These are phyloP conservation scores for Epizoanthus ramosus DNA, from an alignment of 92 coral and sea anemone species.

Conservation along the genomic window DNA sequence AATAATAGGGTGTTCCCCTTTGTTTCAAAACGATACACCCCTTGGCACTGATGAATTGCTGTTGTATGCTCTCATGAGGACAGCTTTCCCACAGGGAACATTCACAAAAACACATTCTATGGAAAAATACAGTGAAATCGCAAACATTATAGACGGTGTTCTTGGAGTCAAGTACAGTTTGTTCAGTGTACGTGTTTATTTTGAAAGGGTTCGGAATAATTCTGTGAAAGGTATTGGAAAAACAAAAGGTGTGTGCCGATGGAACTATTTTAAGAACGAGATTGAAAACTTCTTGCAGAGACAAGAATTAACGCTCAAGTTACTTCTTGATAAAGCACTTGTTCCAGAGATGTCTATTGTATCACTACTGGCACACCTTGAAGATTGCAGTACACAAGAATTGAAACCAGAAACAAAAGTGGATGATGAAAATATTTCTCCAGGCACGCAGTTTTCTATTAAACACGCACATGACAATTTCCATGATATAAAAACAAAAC, in stretches of 20 bases:
- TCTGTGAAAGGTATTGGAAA: constrained; percentile 44
- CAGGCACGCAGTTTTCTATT: background rate
- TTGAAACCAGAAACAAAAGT: constrained; percentile 21
- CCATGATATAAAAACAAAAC: background rate
- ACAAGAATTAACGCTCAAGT: constrained; percentile 6
- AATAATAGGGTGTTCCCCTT: constrained; percentile 17
- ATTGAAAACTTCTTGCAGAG: constrained; percentile 7
- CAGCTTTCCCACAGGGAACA: constrained; percentile 21
- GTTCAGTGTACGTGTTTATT: constrained; percentile 36
- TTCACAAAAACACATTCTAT: constrained; percentile 27
- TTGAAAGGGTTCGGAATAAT: constrained; percentile 34
- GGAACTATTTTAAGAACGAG: constrained; percentile 28
- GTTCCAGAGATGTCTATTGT: constrained; percentile 15
- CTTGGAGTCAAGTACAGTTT: constrained; percentile 33
- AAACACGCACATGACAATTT: too few species aligned
- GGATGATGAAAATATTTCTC: constrained; percentile 3
- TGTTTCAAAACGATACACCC: constrained; percentile 21
- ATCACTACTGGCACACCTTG: constrained; percentile 13
- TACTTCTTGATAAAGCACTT: constrained; percentile 17
- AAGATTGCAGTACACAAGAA: constrained; percentile 7
- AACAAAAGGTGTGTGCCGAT: constrained; percentile 43
- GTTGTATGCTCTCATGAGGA: constrained; percentile 40
- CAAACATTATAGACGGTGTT: constrained; percentile 22
- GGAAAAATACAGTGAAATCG: constrained; percentile 22
- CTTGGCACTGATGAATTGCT: constrained; percentile 18